Conservation (phyloP, 1,140 invertebrate genomes). For the Pinna nobilis region DNA sequence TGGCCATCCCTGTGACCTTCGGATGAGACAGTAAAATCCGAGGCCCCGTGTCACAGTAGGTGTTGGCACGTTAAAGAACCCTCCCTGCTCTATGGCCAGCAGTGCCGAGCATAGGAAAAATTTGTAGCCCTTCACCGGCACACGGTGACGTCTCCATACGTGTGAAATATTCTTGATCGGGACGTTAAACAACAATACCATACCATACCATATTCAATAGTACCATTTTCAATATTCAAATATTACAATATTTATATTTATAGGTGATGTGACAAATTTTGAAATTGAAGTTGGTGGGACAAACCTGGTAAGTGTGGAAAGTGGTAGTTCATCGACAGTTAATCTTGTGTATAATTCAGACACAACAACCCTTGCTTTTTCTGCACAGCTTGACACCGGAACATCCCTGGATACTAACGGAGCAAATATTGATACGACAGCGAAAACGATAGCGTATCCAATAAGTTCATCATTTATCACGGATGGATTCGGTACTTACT, state of each 20-base stretch:
- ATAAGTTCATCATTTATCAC: not conserved
- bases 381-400: conserved; percentile 5
- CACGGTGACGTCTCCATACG: too few relatives aligned
- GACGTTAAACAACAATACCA: too few relatives aligned
- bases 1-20: too few relatives aligned
- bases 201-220: too few relatives aligned
- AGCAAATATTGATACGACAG: not conserved
- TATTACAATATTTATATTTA: not conserved
- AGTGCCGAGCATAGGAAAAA: too few relatives aligned
- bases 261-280: conserved; percentile 1
- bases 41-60: too few relatives aligned
- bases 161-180: too few relatives aligned
- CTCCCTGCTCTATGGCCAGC: too few relatives aligned
- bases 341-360: conserved; percentile 8
- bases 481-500: conserved; percentile 24
- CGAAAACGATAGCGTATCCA: not conserved
- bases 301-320: conserved; percentile 12
- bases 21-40: too few relatives aligned
- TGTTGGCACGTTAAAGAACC: too few relatives aligned
- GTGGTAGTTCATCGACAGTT: not conserved
- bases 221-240: too few relatives aligned
- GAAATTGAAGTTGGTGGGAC: conserved; percentile 5
- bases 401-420: not conserved
- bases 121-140: too few relatives aligned
- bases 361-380: not conserved